Percentiles rank a stretch among this genome's conserved stretches.
Evolutionary conservation across 2,888 invertebrate species (phyloP).

Genomic region (Apomyelois bistriatella): DNA sequence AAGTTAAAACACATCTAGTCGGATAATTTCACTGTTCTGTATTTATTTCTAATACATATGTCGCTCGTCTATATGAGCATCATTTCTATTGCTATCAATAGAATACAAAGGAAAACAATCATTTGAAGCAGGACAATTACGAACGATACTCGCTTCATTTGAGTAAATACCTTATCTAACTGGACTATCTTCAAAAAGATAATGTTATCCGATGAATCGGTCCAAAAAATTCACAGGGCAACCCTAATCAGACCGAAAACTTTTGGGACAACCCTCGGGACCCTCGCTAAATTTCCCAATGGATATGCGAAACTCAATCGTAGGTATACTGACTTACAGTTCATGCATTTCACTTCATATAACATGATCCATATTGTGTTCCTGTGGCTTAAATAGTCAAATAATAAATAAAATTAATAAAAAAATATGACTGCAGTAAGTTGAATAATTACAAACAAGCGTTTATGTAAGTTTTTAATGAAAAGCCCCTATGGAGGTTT

Average conservation of each 20-base stretch:
- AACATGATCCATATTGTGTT: constrained; percentile 68
- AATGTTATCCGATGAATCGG: constrained; percentile 9
- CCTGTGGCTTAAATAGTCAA: constrained; percentile 64
- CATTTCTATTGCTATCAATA: too few relatives aligned
- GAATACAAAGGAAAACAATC: not conserved
- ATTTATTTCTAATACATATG: too few relatives aligned
- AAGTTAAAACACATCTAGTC: too few relatives aligned
- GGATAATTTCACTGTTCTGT: too few relatives aligned
- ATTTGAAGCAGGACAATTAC: not conserved
- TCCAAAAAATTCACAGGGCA: constrained; percentile 8
- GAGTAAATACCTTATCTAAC: not conserved
- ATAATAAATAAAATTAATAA: constrained; percentile 54
- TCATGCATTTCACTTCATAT: constrained; percentile 27
- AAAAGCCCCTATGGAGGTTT: constrained; percentile 78
- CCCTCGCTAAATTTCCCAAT: constrained; percentile 8
- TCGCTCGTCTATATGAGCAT: too few relatives aligned
- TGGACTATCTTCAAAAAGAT: not conserved
- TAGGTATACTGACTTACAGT: constrained; percentile 17
- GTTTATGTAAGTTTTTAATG: constrained; percentile 75
- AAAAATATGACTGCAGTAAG: constrained; percentile 70
- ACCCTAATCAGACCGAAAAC: constrained; percentile 2
- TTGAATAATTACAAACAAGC: constrained; percentile 56
- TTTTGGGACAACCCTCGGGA: constrained; percentile 7
- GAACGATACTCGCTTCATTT: not conserved
- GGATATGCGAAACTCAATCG: not conserved